These are phyloP conservation scores for Siniperca scherzeri DNA, from an alignment of 2,797 vertebrate genomes.

Conservation along the genomic window DNA sequence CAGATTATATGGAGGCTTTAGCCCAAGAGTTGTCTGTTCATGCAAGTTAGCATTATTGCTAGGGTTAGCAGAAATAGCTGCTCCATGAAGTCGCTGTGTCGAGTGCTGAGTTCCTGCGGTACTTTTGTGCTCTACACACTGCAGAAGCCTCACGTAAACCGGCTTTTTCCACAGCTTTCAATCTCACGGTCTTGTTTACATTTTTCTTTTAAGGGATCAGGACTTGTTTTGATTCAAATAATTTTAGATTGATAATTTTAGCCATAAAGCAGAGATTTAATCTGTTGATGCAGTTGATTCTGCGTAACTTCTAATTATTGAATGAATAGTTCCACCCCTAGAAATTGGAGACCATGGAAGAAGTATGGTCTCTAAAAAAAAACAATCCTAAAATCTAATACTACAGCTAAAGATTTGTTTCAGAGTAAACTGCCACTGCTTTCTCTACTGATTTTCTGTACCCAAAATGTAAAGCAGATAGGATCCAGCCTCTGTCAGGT, in stretches of 20 bases:
- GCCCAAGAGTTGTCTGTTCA: not conserved
- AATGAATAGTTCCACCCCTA: not conserved
- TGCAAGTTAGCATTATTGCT: not conserved
- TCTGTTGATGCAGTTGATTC: not conserved
- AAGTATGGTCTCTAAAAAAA: not conserved
- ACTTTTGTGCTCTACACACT: not conserved
- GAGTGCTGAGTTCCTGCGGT: not conserved
- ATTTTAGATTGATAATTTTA: not conserved
- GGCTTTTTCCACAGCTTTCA: not conserved
- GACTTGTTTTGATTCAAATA: not conserved
- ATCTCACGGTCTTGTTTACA: not conserved
- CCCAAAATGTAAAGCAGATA: not conserved
- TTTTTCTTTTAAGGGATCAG: not conserved
- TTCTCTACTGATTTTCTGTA: not conserved
- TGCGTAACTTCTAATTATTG: conserved; percentile 37
- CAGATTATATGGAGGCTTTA: not conserved
- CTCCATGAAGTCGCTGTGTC: not conserved
- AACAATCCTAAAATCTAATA: conserved; percentile 6
- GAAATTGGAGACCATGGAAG: not conserved
- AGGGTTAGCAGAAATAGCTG: not conserved
- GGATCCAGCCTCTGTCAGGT: not conserved
- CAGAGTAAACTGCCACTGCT: not conserved
- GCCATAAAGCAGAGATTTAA: not conserved
- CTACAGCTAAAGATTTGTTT: not conserved
- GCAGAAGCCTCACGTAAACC: too few species aligned